Evolutionary conservation across 2,797 vertebrate genomes (phyloP), one percentile per base, ranked within the genome.

Genomic region (Pagetopsis macropterus): DNA sequence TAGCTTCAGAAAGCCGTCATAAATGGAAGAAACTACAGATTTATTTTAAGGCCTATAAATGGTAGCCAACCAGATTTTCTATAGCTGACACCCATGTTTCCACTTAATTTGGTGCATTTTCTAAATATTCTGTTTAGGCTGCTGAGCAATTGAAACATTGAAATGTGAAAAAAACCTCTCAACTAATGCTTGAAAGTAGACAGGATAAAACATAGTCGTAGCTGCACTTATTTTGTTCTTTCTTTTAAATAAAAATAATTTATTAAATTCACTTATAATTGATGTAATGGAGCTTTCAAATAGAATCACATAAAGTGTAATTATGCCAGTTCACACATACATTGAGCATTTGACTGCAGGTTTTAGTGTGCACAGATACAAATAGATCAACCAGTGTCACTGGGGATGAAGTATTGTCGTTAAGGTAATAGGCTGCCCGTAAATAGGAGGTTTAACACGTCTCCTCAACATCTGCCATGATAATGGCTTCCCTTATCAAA

Each of bases 391-490:
- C 64, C 33, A 31, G 50, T 73, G 54, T 73, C 75, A 64, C 48
- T 1, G 2, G 69, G 50, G 43, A 76, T 56, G 51, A 81, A 50
- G 15, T 56, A 64, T 62, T 17, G 50, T 76, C 76, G 78, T 83
- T 76, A 78, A 81, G 78, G 40, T 67, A 80, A 72, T 76, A 84
- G 76, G 31, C 44, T 40, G 41, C 19, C 13, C 50, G 48, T 70
- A 70, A 87, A 81, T 65, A 69, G 75, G 74, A 62, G 65, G 61
- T 83, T 77, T 69, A 82, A 78, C 65, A 68, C 64, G 48, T 65
- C 56, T 73, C 54, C 62, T 72, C 54, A 86, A 88, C 84, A 88
- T 88, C 81, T 91, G 86, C 57, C 55, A 17, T 65, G 72, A 76
- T 85, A 81, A 87, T 83, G 50, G 59, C 57, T 69, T 80, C 68